phyloP scores from a whole-genome alignment of 1,140 invertebrate genomes.

The Zelostemma sp. region DNA sequence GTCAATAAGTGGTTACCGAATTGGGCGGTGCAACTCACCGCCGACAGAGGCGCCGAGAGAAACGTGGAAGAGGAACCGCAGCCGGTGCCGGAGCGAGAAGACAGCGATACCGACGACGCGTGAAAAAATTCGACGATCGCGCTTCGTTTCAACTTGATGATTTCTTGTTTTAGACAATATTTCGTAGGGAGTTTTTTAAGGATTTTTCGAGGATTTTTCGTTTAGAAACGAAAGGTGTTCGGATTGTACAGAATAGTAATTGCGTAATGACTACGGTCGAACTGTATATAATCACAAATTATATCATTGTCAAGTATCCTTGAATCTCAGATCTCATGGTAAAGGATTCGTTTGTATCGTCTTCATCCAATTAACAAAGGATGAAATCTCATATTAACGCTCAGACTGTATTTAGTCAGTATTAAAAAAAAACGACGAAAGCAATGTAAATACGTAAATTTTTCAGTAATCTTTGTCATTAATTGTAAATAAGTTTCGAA shows the following conservation, averaged over 20 bases:
- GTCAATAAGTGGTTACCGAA: conserved; percentile 61
- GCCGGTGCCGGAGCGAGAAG: conserved; percentile 48
- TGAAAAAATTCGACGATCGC: no score
- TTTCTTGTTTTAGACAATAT: conserved; percentile 1
- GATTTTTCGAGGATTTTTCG: no score
- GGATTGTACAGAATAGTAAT: no score
- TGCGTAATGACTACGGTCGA: no score
- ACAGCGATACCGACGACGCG: conserved; percentile 60
- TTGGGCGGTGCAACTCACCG: conserved; percentile 53
- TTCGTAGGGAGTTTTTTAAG: background rate
- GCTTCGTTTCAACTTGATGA: no score
- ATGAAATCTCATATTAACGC: conserved; percentile 10
- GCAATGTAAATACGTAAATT: background rate
- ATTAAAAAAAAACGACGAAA: conserved; percentile 16
- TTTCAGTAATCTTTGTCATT: background rate
- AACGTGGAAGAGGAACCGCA: conserved; percentile 37
- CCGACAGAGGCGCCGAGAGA: conserved; percentile 49
- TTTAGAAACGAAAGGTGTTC: no score
- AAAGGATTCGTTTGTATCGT: no score
- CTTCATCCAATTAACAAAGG: no score
- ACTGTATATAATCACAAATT: no score
- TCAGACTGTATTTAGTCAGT: conserved; percentile 20
- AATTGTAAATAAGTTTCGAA: conserved; percentile 6
- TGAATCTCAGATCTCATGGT: no score
- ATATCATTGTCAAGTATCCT: no score